phyloP scores from a whole-genome alignment of 2,888 invertebrate genomes.

The Phragmatobia fuliginosa region DNA sequence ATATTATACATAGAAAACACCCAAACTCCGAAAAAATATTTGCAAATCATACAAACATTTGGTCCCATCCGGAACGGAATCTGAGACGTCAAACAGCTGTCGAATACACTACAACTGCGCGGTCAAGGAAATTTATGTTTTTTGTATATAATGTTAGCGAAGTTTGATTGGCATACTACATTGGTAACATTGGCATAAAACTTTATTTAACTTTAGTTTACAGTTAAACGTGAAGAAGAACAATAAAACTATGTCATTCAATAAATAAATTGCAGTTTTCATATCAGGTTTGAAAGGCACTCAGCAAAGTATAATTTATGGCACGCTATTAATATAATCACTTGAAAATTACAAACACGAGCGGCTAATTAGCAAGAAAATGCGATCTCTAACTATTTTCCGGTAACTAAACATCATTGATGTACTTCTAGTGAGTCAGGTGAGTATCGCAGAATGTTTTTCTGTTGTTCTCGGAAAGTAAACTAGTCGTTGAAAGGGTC shows the following conservation, averaged over 20 bases:
- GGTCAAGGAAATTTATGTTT: background rate
- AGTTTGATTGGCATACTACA: background rate
- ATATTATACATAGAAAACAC: too few relatives aligned
- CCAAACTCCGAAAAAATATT: too few relatives aligned
- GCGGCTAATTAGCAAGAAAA: slow-evolving; percentile 65
- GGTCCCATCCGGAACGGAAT: too few relatives aligned
- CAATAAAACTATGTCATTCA: background rate
- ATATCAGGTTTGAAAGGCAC: background rate
- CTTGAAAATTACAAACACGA: slow-evolving; percentile 55
- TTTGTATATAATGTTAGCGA: background rate
- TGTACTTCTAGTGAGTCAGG: slow-evolving; percentile 27
- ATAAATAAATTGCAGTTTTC: background rate
- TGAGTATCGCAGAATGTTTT: background rate
- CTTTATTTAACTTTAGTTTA: too few relatives aligned
- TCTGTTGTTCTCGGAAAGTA: background rate
- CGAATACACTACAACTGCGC: too few relatives aligned
- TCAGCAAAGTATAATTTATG: background rate
- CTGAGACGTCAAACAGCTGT: too few relatives aligned
- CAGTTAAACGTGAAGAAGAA: background rate
- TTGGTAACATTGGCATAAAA: too few relatives aligned
- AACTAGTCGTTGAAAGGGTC: background rate
- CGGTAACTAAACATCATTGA: slow-evolving; percentile 66
- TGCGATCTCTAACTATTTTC: slow-evolving; percentile 69
- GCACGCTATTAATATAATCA: slow-evolving; percentile 25
- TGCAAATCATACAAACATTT: too few relatives aligned